phyloP scores from a whole-genome alignment of 2,888 invertebrate species.

The Acheta domesticus region DNA sequence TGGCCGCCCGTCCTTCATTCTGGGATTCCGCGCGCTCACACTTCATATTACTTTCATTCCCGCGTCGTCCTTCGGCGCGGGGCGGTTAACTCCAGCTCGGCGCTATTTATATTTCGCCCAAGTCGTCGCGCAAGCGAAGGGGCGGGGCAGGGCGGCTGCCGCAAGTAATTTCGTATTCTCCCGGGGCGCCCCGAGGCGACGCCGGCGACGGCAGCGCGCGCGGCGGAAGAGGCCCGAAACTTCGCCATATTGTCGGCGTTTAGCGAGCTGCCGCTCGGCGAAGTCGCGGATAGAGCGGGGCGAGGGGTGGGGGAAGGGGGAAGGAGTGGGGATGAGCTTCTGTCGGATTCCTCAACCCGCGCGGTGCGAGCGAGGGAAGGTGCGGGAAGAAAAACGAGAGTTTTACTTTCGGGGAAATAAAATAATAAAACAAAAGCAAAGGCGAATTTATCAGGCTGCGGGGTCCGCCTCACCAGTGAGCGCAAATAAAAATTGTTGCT shows the following conservation, averaged over 20 bases:
- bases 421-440: conserved; percentile 18
- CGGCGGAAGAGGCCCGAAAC: too few relatives aligned
- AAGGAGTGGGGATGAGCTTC: not conserved
- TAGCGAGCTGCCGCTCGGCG: too few relatives aligned
- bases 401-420: not conserved
- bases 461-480: not conserved
- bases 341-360: not conserved
- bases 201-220: not conserved
- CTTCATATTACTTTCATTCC: not conserved
- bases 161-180: conserved; percentile 18
- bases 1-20: not conserved
- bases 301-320: too few relatives aligned
- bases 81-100: not conserved
- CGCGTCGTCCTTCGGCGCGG: not conserved
- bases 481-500: conserved; percentile 18
- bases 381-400: not conserved
- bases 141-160: not conserved
- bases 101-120: not conserved
- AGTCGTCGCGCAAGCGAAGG: not conserved
- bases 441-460: conserved; percentile 3
- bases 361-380: not conserved
- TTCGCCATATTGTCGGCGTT: too few relatives aligned
- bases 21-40: not conserved
- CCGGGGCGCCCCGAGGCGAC: not conserved
- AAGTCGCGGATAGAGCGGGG: too few relatives aligned